These are phyloP conservation scores for Saxidomus purpurata DNA, from an alignment of 1,140 invertebrate genomes.

Conservation along the genomic window DNA sequence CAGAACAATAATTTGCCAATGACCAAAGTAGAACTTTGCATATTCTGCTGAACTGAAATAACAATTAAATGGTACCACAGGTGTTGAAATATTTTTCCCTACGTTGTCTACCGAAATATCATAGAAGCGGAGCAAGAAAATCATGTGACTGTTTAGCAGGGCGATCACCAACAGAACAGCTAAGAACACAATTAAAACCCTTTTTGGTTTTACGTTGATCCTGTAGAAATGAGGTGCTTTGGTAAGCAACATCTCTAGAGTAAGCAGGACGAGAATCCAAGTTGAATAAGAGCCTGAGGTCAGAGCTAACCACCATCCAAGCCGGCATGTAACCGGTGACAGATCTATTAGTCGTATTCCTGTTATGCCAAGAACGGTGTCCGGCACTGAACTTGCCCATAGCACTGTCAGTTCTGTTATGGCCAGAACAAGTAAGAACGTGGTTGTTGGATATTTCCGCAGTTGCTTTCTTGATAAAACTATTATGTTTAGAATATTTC, in stretches of 20 bases:
- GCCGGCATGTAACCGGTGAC: neutral
- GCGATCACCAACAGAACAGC: neutral
- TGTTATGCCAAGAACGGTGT: neutral
- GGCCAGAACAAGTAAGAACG: conserved; percentile 15
- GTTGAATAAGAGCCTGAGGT: neutral
- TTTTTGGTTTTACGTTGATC: neutral
- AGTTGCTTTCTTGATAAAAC: neutral
- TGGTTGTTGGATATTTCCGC: conserved; percentile 26
- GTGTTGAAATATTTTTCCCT: neutral
- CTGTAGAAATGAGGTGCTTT: neutral
- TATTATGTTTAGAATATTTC: conserved; percentile 26
- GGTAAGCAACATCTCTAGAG: neutral
- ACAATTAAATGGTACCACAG: neutral
- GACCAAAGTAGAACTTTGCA: neutral
- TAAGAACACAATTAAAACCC: neutral
- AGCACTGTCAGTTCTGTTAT: neutral
- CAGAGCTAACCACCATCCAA: neutral
- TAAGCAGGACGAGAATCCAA: neutral
- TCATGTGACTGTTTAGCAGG: neutral
- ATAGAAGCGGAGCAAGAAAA: neutral
- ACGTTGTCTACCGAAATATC: neutral
- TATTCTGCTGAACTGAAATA: neutral
- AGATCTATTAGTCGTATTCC: neutral
- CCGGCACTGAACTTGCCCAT: neutral
- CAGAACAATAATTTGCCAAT: neutral